phyloP scores from a whole-genome alignment of 2,797 vertebrate species.

The Pseudocheirus occidentalis region DNA sequence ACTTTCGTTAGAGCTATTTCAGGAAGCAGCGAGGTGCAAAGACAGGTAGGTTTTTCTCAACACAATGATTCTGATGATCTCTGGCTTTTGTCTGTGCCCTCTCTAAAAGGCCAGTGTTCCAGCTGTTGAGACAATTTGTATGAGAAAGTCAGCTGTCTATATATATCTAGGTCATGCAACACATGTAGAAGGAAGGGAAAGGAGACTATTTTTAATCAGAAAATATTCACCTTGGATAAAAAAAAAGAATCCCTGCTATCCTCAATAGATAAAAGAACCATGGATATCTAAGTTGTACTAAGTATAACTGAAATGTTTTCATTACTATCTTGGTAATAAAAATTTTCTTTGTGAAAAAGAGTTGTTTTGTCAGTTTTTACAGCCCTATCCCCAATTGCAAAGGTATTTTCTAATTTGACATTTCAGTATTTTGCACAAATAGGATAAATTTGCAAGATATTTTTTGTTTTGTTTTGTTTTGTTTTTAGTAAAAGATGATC shows the following conservation, averaged over 20 bases:
- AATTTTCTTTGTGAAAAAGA: constrained; percentile 17
- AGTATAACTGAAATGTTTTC: not conserved
- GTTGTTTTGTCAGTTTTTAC: not conserved
- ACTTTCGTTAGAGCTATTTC: not conserved
- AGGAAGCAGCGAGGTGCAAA: not conserved
- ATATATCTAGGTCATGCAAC: not conserved
- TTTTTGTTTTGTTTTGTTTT: not conserved
- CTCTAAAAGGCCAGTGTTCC: not conserved
- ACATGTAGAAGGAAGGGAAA: not conserved
- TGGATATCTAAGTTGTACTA: not conserved
- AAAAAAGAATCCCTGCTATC: not conserved
- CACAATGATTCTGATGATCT: not conserved
- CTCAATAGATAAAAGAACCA: not conserved
- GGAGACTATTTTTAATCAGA: not conserved
- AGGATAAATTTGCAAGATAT: constrained; percentile 3
- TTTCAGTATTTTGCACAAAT: not conserved
- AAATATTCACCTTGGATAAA: not conserved
- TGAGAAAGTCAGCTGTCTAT: not conserved
- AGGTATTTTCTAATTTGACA: not conserved
- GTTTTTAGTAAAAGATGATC: not conserved
- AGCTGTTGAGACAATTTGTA: not conserved
- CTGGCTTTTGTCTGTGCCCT: not conserved
- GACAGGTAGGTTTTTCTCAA: not conserved
- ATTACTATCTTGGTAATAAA: constrained; percentile 22
- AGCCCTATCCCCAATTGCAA: not conserved